Evolutionary conservation across 2,797 vertebrate species (phyloP).

Genomic region (Enteromius fasciolatus): DNA sequence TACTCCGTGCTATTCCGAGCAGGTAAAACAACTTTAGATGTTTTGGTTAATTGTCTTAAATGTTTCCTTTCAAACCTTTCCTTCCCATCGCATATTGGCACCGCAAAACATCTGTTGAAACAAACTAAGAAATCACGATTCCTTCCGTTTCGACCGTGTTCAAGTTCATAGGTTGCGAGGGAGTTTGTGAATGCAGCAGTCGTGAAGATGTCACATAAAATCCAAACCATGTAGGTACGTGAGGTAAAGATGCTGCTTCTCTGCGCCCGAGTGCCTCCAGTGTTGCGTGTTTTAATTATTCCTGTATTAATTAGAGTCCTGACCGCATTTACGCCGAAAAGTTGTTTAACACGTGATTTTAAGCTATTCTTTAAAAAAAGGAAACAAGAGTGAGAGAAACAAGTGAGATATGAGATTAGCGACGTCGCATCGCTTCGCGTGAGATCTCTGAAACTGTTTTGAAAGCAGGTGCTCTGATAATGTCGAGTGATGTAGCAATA

Average conservation of each 20-base stretch:
- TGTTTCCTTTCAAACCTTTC: neutral
- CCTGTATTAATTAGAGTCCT: slow-evolving; percentile 8
- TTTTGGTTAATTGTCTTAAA: neutral
- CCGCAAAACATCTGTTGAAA: slow-evolving; percentile 16
- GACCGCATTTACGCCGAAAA: slow-evolving; percentile 12
- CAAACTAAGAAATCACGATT: neutral
- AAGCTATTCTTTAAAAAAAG: neutral
- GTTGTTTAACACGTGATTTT: slow-evolving; percentile 19
- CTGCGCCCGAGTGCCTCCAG: neutral
- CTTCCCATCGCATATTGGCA: neutral
- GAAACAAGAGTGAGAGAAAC: neutral
- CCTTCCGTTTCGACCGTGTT: neutral
- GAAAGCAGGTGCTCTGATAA: neutral
- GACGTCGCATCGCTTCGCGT: neutral
- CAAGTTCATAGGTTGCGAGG: slow-evolving; percentile 1
- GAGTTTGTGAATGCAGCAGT: slow-evolving; percentile 5
- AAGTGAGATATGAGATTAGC: neutral
- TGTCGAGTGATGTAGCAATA: neutral
- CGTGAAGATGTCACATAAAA: neutral
- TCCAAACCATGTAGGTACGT: neutral
- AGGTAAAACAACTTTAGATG: slow-evolving; percentile 56
- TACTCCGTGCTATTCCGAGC: slow-evolving; percentile 49
- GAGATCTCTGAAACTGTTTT: neutral
- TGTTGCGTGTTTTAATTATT: slow-evolving; percentile 22
- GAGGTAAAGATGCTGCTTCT: neutral